phyloP scores from a whole-genome alignment of 2,113 vertebrate genomes.

The Malurus cyaneus region DNA sequence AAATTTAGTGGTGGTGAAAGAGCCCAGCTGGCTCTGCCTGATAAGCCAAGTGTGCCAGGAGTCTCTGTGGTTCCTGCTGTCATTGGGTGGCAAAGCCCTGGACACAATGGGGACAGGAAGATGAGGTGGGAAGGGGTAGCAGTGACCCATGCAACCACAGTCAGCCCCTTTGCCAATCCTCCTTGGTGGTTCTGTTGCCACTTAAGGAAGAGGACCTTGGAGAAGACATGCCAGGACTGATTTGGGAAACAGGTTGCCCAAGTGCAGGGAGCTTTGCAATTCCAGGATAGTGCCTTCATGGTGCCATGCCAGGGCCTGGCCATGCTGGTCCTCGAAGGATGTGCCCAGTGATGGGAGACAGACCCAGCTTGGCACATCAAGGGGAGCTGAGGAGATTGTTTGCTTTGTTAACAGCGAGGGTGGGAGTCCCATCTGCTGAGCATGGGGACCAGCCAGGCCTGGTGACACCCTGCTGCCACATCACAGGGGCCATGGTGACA shows the following conservation, averaged over 20 bases:
- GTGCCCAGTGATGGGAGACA: not conserved
- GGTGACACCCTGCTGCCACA: not conserved
- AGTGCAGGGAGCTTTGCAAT: not conserved
- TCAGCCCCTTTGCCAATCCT: accelerated
- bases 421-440: not conserved
- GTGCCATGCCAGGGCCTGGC: not conserved
- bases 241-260: not conserved
- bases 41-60: not conserved
- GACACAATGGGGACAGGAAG: not conserved
- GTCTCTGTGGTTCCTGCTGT: not conserved
- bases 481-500: not conserved
- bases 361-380: not conserved
- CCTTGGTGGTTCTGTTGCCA: not conserved
- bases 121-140: not conserved
- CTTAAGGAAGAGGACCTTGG: not conserved
- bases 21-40: not conserved
- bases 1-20: not conserved
- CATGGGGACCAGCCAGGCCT: too few species aligned
- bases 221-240: not conserved
- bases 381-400: not conserved
- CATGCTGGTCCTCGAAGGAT: not conserved
- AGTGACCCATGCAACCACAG: not conserved
- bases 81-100: not conserved
- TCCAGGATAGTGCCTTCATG: not conserved
- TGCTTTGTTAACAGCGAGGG: accelerated